Evolutionary conservation across 2,113 vertebrate genomes (phyloP).

Genomic region (Gallinago media): DNA sequence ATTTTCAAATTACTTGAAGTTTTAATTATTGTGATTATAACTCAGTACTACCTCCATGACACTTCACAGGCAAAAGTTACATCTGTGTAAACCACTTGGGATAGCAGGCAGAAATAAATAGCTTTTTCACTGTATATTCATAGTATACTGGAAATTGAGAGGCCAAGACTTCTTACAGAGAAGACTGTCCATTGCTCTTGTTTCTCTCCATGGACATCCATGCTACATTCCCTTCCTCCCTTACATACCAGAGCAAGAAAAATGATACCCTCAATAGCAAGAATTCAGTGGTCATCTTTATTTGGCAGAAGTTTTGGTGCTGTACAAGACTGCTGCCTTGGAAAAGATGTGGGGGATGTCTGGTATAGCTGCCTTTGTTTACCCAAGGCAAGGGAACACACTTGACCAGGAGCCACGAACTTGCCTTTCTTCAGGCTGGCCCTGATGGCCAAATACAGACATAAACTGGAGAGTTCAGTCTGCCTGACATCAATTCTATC

Average conservation of each 20-base stretch:
- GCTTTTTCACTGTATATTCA: not conserved
- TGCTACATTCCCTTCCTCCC: not conserved
- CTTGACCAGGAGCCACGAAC: not conserved
- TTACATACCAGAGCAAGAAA: not conserved
- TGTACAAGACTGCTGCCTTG: not conserved
- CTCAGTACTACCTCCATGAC: not conserved
- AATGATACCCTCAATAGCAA: not conserved
- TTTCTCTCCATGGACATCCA: not conserved
- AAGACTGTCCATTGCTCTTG: not conserved
- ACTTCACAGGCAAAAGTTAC: not conserved
- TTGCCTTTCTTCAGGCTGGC: not conserved
- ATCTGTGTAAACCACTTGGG: not conserved
- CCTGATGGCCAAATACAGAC: not conserved
- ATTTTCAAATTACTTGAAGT: conserved; percentile 20
- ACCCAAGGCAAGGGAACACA: not conserved
- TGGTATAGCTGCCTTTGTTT: not conserved
- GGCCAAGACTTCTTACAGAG: not conserved
- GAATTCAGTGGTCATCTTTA: not conserved
- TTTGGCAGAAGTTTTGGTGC: not conserved
- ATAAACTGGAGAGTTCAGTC: not conserved
- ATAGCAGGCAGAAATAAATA: not conserved
- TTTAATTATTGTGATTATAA: conserved; percentile 18
- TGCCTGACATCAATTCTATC: not conserved
- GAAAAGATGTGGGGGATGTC: not conserved
- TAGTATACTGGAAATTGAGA: not conserved